These are phyloP conservation scores for Zaprionus davidi DNA, from an alignment of 1,140 invertebrate genomes.

Conservation along the genomic window DNA sequence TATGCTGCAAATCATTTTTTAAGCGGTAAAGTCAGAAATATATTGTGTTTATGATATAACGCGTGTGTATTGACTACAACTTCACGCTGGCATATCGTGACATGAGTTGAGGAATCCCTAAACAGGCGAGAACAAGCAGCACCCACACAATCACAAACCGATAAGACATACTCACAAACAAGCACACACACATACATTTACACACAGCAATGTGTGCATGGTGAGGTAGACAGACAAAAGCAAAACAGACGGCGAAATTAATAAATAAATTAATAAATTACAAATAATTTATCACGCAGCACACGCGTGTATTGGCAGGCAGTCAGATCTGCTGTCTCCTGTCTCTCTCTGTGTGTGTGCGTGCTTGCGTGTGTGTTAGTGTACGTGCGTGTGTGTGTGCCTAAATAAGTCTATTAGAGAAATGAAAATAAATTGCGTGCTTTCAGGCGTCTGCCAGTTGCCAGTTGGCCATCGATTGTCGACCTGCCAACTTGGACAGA, in stretches of 20 bases:
- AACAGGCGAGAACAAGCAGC: conserved; percentile 13
- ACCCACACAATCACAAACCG: neutral
- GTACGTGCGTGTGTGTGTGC: conserved; percentile 25
- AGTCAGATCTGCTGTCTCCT: neutral
- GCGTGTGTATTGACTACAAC: neutral
- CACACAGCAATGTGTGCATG: neutral
- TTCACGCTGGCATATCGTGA: conserved; percentile 5
- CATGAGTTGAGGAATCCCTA: conserved; percentile 16
- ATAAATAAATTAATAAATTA: conserved; percentile 80
- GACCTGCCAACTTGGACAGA: conserved; percentile 73
- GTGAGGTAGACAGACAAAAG: conserved; percentile 23
- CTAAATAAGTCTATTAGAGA: conserved; percentile 82
- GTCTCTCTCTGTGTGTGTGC: neutral
- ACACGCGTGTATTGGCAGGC: conserved; percentile 44
- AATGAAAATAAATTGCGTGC: conserved; percentile 83
- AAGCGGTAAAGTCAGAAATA: neutral
- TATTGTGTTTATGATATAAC: neutral
- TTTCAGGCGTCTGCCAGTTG: conserved; percentile 70
- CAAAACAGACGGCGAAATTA: conserved; percentile 50
- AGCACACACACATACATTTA: neutral
- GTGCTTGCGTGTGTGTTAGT: conserved; percentile 2
- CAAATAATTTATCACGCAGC: conserved; percentile 72
- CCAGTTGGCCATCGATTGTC: conserved; percentile 68
- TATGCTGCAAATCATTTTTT: neutral
- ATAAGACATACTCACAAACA: neutral